Conservation (phyloP, 2,797 vertebrate species). For the Scomberomorus guttatus region DNA sequence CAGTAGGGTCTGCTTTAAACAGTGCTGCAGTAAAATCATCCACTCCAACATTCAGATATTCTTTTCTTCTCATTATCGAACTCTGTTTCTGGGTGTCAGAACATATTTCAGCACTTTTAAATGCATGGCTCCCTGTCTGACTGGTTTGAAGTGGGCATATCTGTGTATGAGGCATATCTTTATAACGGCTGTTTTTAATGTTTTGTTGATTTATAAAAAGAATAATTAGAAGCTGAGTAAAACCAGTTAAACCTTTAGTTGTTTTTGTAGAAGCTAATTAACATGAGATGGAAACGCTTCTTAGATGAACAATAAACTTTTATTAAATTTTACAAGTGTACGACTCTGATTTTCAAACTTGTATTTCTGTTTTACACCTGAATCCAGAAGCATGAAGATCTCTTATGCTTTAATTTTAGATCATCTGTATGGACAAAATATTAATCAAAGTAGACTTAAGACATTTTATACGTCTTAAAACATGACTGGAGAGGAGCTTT, state of each 20-base stretch:
- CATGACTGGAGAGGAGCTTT: too few relatives aligned
- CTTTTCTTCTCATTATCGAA: neutral
- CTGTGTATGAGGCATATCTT: slow-evolving; percentile 1
- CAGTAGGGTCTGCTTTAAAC: neutral
- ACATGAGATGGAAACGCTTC: slow-evolving; percentile 39
- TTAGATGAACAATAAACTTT: slow-evolving; percentile 61
- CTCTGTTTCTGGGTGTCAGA: neutral
- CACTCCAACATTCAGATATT: neutral
- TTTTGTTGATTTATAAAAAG: slow-evolving; percentile 34
- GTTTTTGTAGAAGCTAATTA: slow-evolving; percentile 29
- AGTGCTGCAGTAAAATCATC: neutral
- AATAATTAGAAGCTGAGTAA: neutral
- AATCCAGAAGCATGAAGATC: too few relatives aligned
- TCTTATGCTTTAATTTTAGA: too few relatives aligned
- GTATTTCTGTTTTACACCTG: too few relatives aligned
- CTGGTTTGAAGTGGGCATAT: slow-evolving; percentile 12
- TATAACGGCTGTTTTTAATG: slow-evolving; percentile 18
- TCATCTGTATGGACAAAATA: too few relatives aligned
- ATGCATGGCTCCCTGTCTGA: slow-evolving; percentile 31
- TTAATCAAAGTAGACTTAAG: too few relatives aligned
- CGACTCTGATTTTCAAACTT: neutral
- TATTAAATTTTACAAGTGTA: slow-evolving; percentile 12
- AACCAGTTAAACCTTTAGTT: neutral
- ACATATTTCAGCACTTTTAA: slow-evolving; percentile 6
- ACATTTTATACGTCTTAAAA: too few relatives aligned